Percentiles rank a stretch among this genome's conserved stretches.
Conservation (phyloP, 2,888 invertebrate genomes). For the Amiota communis region DNA sequence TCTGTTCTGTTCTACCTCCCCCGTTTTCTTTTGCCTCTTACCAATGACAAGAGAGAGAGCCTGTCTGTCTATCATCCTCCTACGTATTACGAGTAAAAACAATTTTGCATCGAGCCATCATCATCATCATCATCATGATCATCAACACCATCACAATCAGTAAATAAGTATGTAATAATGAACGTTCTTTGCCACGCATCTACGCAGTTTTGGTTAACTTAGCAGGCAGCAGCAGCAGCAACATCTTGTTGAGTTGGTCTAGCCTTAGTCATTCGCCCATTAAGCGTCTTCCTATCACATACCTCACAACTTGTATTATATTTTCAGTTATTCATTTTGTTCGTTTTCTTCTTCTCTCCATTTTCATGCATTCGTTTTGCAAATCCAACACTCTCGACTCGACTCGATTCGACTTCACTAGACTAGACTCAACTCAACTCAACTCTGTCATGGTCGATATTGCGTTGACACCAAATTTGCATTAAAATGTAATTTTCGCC, state of each 20-base stretch:
- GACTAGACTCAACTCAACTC: too few species aligned
- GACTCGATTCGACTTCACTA: too few species aligned
- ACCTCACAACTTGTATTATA: too few species aligned
- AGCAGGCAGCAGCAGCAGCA: not conserved
- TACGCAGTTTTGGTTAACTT: not conserved
- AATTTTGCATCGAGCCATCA: conserved; percentile 46
- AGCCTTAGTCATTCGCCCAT: not conserved
- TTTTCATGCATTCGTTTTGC: not conserved
- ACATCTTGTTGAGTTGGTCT: not conserved
- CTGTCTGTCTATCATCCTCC: conserved; percentile 60
- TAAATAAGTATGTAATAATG: not conserved
- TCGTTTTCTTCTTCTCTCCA: not conserved
- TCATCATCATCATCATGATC: not conserved
- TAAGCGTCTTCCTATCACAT: too few species aligned
- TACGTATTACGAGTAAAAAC: conserved; percentile 52
- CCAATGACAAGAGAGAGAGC: not conserved
- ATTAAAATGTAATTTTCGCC: conserved; percentile 63
- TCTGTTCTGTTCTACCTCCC: too few species aligned
- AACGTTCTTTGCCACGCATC: not conserved
- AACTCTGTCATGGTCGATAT: conserved; percentile 65
- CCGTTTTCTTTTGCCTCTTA: not conserved
- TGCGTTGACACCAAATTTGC: conserved; percentile 68
- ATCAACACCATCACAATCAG: too few species aligned
- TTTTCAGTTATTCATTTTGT: not conserved
- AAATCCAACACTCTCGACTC: too few species aligned